Evolutionary conservation across 2,113 vertebrate species (phyloP), one percentile per base, ranked within the genome.

Genomic region (Coregonus clupeaformis): DNA sequence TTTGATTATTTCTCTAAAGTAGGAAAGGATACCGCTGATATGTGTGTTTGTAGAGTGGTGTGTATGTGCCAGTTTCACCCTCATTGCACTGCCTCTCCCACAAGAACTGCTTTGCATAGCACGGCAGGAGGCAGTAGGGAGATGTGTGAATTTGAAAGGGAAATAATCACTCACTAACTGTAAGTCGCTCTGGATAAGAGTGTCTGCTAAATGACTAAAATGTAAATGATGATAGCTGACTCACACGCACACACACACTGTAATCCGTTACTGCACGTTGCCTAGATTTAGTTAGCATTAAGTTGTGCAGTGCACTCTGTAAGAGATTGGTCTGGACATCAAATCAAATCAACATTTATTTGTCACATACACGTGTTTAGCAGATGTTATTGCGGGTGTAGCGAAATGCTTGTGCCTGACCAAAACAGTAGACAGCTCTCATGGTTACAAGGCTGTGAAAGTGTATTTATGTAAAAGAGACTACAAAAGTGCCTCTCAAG

Each of bases 111-210:
- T 62, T 62, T 42, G 29, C 59, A 24, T 22, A 42, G 14, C 14
- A 60, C 18, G n/a, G 4, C 32, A 72, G 20, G 24, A 45, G 59
- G 36, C 13, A 6, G 11, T 29, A 7, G 47, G 25, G 25, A 30
- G 45, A 55, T 9, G 45, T 71, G 49, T 52, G 18, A 18, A 73
- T 73, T 72, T 62, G 32, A 42, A 73, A 63, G n/a, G 71, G 60
- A 73, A 63, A 64, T 64, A 30, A 64, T 60, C 13, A 36, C 65
- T n/a, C n/a, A n/a, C n/a, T n/a, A n/a, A n/a, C n/a, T n/a, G n/a
- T n/a, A n/a, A n/a, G n/a, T n/a, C n/a, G n/a, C n/a, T n/a, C n/a
- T n/a, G n/a, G n/a, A n/a, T n/a, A n/a, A n/a, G n/a, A n/a, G n/a
- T n/a, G n/a, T n/a, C n/a, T n/a, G n/a, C n/a, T n/a, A n/a, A n/a